Percentiles rank a stretch among this genome's conserved stretches.
Conservation (phyloP, 2,797 vertebrate species). For the Xenopus petersii region DNA sequence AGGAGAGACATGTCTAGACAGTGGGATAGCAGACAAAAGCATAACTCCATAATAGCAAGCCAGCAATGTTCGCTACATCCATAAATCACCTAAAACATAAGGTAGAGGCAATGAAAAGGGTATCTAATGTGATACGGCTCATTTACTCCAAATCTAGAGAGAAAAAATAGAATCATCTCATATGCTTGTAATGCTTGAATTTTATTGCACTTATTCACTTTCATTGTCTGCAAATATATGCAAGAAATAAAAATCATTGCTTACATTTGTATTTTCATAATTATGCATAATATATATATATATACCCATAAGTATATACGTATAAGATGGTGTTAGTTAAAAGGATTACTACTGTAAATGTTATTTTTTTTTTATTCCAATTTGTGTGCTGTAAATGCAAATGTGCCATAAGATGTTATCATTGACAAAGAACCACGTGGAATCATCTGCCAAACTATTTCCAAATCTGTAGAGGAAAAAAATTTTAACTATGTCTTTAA, state of each 20-base stretch:
- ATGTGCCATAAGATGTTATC: slow-evolving; percentile 28
- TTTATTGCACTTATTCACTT: slow-evolving; percentile 36
- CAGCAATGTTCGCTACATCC: too few species aligned
- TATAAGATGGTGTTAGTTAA: slow-evolving; percentile 6
- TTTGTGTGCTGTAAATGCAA: slow-evolving; percentile 24
- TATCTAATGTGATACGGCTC: slow-evolving; percentile 26
- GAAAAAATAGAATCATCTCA: slow-evolving; percentile 8
- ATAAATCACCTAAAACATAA: too few species aligned
- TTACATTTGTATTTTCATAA: slow-evolving; percentile 37
- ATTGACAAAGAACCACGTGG: neutral
- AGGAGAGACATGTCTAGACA: too few species aligned
- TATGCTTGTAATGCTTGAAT: slow-evolving; percentile 47
- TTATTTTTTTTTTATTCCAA: slow-evolving; percentile 6
- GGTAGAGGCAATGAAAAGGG: too few species aligned
- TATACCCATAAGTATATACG: neutral
- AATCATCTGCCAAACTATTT: neutral
- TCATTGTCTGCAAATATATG: slow-evolving; percentile 37
- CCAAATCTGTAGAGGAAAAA: neutral
- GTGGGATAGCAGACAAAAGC: too few species aligned
- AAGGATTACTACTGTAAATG: slow-evolving; percentile 22
- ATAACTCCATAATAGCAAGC: too few species aligned
- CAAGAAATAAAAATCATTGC: slow-evolving; percentile 24
- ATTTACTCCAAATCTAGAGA: slow-evolving; percentile 27
- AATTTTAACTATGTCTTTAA: slow-evolving; percentile 14
- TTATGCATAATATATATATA: slow-evolving; percentile 15